A percentile compares a stretch with the other conserved stretches of the same genome.
Evolutionary conservation across 1,140 invertebrate species (phyloP).

Genomic region (Drosophila ercepeae): DNA sequence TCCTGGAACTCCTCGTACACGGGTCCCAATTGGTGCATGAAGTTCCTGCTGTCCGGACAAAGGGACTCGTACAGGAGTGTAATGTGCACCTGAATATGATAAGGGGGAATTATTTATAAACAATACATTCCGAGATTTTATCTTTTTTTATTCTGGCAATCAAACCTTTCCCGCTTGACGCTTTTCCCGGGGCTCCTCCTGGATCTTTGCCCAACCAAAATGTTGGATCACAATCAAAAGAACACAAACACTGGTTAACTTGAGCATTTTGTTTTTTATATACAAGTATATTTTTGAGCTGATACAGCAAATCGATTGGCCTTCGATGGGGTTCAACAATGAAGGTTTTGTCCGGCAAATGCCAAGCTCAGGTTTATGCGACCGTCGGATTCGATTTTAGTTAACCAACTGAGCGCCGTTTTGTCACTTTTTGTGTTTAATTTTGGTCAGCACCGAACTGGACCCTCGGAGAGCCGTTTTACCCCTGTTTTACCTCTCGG

Average conservation of each 20-base stretch:
- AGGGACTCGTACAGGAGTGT: conserved; percentile 91
- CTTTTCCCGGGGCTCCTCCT: conserved; percentile 27
- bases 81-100: conserved; percentile 59
- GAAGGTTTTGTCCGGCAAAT: conserved; percentile 32
- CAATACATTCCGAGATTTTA: neutral
- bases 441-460: conserved; percentile 43
- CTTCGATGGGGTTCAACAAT: conserved; percentile 49
- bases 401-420: conserved; percentile 61
- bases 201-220: conserved; percentile 20
- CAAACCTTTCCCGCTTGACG: conserved; percentile 55
- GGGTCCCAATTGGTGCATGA: conserved; percentile 86
- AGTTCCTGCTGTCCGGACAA: conserved; percentile 90
- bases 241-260: conserved; percentile 21
- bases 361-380: conserved; percentile 55
- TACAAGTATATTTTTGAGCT: neutral
- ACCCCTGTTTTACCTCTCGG: conserved; percentile 11
- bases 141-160: neutral
- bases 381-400: conserved; percentile 64
- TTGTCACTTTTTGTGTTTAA: conserved; percentile 59
- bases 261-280: conserved; percentile 34
- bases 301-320: conserved; percentile 53
- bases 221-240: conserved; percentile 31
- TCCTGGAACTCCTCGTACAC: conserved; percentile 84
- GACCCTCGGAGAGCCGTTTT: conserved; percentile 26
- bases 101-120: neutral